Evolutionary conservation across 2,888 invertebrate species (phyloP).

Genomic region (Diplazon laetatorius): DNA sequence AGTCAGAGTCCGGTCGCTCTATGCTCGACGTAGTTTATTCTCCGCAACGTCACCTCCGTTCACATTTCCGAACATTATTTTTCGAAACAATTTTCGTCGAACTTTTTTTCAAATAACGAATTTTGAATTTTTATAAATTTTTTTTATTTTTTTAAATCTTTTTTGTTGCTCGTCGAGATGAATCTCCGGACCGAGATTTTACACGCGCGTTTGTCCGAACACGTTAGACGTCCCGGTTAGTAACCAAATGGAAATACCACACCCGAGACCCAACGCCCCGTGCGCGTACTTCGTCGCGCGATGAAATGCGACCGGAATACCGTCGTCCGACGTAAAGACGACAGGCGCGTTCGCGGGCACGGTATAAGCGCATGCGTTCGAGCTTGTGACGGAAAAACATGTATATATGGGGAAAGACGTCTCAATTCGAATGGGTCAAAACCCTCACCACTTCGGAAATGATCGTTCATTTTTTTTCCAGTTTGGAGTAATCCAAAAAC

Average conservation of each 20-base stretch:
- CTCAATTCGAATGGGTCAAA: neutral
- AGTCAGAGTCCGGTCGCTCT: conserved; percentile 34
- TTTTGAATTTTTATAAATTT: conserved; percentile 15
- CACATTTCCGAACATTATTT: conserved; percentile 54
- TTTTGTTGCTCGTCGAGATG: conserved; percentile 16
- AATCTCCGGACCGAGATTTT: neutral
- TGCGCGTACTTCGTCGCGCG: conserved; percentile 62
- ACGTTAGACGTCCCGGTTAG: conserved; percentile 46
- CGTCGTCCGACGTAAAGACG: conserved; percentile 54
- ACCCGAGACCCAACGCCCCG: conserved; percentile 70
- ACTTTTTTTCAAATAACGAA: neutral
- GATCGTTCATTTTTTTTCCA: too few species aligned
- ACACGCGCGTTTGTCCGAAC: conserved; percentile 8
- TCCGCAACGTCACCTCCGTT: conserved; percentile 53
- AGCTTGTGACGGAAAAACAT: neutral
- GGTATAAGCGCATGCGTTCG: conserved; percentile 74
- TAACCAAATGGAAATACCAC: conserved; percentile 74
- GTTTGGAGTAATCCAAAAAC: too few species aligned
- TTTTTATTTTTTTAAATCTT: too few species aligned
- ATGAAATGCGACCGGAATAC: conserved; percentile 63
- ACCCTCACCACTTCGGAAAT: too few species aligned
- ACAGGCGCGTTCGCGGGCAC: conserved; percentile 70
- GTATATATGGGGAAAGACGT: neutral
- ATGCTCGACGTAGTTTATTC: conserved; percentile 46
- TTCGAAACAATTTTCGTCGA: neutral